Evolutionary conservation across 2,797 vertebrate species (phyloP), one percentile per base, ranked within the genome.

Genomic region (Delichon dasypus): DNA sequence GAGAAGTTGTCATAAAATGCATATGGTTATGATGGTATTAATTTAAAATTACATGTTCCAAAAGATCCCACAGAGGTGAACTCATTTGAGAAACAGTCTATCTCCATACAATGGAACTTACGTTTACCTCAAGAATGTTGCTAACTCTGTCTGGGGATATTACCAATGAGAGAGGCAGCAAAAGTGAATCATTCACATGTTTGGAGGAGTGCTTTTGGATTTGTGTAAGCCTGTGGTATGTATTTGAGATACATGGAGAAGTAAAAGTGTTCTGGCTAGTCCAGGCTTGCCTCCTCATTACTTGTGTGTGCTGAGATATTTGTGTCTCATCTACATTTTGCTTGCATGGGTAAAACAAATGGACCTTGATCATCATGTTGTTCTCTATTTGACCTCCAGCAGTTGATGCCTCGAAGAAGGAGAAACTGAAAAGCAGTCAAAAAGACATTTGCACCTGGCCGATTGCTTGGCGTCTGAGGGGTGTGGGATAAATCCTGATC

Each of bases 41-140:
- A 72, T 94, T 93, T 95, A 76, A 94, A 91, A 80, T 67, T n/a
- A 4, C 17, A 10, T 47, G 21, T 62, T 95, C 58, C 45, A 81
- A 66, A 85, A 64, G 57, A 50, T 10, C 22, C 65, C 72, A 17
- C 64, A 62, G 70, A 96, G 74, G 81, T 85, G 72, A 82, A 75
- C 29, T 74, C 7, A 14, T 62, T 58, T 57, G 40, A 70, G 66
- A 85, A 85, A 66, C 23, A 72, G 36, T 32, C 34, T 67, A 5
- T 74, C 50, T 74, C 34, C 9, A 5, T 60, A 36, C 19, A 71
- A 5, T 2, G 4, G 47, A 87, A 53, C 25, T 15, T 42, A 27
- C 47, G 19, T 48, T 89, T 80, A 53, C 66, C 47, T 85, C 20
- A 61, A 25, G 61, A 68, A 77, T 48, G 48, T 89, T 91, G 48